Base-by-base conservation (phyloP, 2,888 invertebrate species). In the Gisinianus flammeolus region DNA sequence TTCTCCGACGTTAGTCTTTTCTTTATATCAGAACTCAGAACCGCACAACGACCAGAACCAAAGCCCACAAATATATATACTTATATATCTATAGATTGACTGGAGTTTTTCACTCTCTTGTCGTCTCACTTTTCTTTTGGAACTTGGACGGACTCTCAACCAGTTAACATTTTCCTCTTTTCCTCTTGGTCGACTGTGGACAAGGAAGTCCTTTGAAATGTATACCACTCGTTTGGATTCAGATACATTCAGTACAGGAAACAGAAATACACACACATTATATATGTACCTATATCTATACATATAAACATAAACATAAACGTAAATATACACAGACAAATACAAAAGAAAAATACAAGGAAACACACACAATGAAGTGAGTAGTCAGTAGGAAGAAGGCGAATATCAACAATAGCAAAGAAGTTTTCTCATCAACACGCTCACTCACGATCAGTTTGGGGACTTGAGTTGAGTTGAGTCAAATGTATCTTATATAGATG, bases 341-440 rank as follows among this genome's bases (percentile, higher is more conserved):
- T n/a, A n/a, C n/a, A n/a, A n/a, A n/a, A n/a, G n/a, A n/a, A n/a
- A n/a, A n/a, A n/a, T n/a, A n/a, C n/a, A n/a, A n/a, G n/a, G n/a
- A n/a, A n/a, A n/a, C n/a, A n/a, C n/a, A 70, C n/a, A 26, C 16
- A 24, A 16, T 22, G 19, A 54, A 28, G 19, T 54, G 10, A 28
- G 30, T 28, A 54, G 56, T 54, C 12, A 62, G n/a, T 28, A n/a
- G n/a, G 4, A n/a, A 22, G 56, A 5, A 33, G 24, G 3, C 19
- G 71, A 70, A 54, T 24, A 67, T 74, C 52, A 74, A 64, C 64
- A 66, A 66, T 74, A 30, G n/a, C n/a, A n/a, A 30, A n/a, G 52
- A 74, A 66, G 52, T 66, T 66, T 74, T 74, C 66, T 66, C 74
- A 74, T 74, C 66, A 74, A n/a, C 33, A 35, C 33, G 8, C 35